These are phyloP conservation scores for Sarcophilus harrisii DNA, from an alignment of 2,797 vertebrate species.

Conservation along the genomic window DNA sequence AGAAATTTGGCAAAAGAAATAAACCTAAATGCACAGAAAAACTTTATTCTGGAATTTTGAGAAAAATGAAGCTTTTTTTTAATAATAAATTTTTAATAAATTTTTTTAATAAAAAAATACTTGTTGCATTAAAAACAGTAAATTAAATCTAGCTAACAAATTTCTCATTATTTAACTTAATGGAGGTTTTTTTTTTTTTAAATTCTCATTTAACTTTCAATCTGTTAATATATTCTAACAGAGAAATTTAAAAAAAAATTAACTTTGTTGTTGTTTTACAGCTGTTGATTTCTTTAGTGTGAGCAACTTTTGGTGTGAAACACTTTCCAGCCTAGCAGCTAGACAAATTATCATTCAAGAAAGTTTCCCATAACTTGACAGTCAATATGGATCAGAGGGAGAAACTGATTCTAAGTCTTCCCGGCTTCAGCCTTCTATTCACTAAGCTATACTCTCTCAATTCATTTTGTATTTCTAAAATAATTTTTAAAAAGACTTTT, in stretches of 20 bases:
- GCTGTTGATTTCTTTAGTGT: slow-evolving; percentile 46
- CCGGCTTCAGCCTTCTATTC: background rate
- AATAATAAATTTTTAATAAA: no score
- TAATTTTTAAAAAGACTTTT: background rate
- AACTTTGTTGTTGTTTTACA: slow-evolving; percentile 60
- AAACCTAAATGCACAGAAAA: background rate
- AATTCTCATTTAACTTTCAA: background rate
- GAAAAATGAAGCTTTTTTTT: background rate
- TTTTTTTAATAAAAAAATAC: background rate
- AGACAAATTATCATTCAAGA: background rate
- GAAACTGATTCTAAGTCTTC: background rate
- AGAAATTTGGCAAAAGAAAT: background rate
- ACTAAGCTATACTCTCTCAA: background rate
- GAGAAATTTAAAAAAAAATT: slow-evolving; percentile 48
- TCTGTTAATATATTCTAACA: background rate
- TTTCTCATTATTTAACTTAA: background rate
- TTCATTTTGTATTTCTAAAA: background rate
- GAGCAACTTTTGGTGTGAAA: background rate
- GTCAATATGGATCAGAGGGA: background rate
- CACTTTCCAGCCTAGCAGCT: background rate
- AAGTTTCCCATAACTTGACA: background rate
- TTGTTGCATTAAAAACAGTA: background rate
- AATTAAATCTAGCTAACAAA: background rate
- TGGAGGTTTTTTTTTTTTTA: background rate
- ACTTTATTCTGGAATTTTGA: background rate